Evolutionary conservation across 2,113 vertebrate genomes (phyloP), one percentile per base, ranked within the genome.

Genomic region (Tetraodon nigroviridis): DNA sequence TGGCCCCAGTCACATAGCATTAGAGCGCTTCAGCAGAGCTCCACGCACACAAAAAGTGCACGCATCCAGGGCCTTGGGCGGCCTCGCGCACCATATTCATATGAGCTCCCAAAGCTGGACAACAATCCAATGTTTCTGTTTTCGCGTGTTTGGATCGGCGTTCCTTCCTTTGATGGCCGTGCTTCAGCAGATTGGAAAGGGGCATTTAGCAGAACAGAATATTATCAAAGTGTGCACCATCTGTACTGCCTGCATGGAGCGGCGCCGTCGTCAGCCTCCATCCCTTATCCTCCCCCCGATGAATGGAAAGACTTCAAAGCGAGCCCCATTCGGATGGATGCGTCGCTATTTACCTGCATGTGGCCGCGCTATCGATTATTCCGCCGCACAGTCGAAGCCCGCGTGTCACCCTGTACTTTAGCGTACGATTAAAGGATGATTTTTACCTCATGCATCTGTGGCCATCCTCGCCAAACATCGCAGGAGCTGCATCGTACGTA

Each of bases 1-100:
- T 82, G 79, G 86, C 80, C 78, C 82, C 79, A 89, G 88, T 87
- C 86, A 79, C 79, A 83, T 83, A 83, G 75, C 76, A 89, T 88
- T 88, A 90, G 73, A 83, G 55, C 40, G 81, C 81, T 82, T 87
- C 76, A 75, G 66, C 82, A 86, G 82, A 84, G 69, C 57, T 64
- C 41, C 76, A 51, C 70, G 52, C 64, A 58, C 73, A 66, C 67
- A 41, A 57, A 67, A 69, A 65, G 52, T 21, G n/a, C 74, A 76
- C 74, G 68, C 64, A 71, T 51, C 44, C 51, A 64, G 40, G 61
- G 75, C 85, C 84, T 74, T 58, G 19, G 82, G 84, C 84, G 42
- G 73, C 55, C 79, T 83, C 73, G 71, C 49, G 55, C 62, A 81
- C 85, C 83, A 77, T 82, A 83, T 80, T 87, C 85, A 83, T 83